phyloP scores from a whole-genome alignment of 2,797 vertebrate genomes.

The Gymnothorax reevesii region DNA sequence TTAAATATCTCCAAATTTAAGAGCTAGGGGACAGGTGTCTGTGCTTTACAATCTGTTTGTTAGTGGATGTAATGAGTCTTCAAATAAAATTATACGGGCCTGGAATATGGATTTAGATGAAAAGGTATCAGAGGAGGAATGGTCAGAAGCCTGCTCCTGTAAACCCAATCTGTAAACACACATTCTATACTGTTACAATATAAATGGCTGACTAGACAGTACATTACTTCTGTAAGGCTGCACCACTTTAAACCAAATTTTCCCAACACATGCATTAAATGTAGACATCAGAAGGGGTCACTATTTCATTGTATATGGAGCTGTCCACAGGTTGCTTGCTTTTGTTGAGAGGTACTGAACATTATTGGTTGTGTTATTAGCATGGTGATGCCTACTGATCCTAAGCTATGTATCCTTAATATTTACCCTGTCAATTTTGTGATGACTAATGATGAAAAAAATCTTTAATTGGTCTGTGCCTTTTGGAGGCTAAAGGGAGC shows the following conservation, averaged over 20 bases:
- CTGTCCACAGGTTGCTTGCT: no score
- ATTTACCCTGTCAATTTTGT: no score
- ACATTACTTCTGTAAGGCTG: slow-evolving; percentile 10
- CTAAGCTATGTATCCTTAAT: no score
- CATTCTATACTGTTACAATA: not conserved
- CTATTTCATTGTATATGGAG: slow-evolving; percentile 23
- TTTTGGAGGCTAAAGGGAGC: no score
- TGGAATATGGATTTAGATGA: not conserved
- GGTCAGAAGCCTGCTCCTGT: not conserved
- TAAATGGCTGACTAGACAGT: slow-evolving; percentile 1
- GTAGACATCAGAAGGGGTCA: no score
- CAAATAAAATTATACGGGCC: not conserved
- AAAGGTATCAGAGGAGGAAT: not conserved
- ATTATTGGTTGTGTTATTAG: not conserved
- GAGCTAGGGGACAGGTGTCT: not conserved
- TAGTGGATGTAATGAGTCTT: not conserved
- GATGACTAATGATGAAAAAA: no score
- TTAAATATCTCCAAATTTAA: not conserved
- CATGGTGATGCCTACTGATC: no score
- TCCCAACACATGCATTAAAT: slow-evolving; percentile 15
- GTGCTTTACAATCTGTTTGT: not conserved
- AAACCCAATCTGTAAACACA: not conserved
- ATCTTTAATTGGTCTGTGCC: no score
- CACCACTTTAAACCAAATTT: slow-evolving; percentile 17
- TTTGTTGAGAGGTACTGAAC: slow-evolving; percentile 11